A percentile compares a stretch with the other conserved stretches of the same genome.
phyloP scores from a whole-genome alignment of 2,797 vertebrate genomes.

The Pterois miles region DNA sequence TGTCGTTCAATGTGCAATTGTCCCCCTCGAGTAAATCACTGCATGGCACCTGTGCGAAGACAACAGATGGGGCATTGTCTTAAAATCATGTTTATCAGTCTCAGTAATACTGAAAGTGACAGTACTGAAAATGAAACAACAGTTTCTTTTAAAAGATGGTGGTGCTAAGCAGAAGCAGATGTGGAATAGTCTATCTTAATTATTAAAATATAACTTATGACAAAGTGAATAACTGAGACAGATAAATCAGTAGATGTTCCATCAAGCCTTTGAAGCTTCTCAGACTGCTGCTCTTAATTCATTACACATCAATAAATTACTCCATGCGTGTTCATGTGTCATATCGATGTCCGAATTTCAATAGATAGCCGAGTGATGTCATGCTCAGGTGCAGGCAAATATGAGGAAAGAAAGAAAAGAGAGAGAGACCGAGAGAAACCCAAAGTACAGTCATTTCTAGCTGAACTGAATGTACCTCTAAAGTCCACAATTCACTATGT shows the following conservation, averaged over 20 bases:
- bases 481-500: slow-evolving; percentile 7
- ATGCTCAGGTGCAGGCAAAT: slow-evolving; percentile 30
- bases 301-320: slow-evolving; percentile 51
- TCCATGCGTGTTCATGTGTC: slow-evolving; percentile 23
- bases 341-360: slow-evolving; percentile 40
- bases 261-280: slow-evolving; percentile 19
- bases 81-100: slow-evolving; percentile 10
- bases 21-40: slow-evolving; percentile 12
- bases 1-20: neutral
- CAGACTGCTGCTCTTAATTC: slow-evolving; percentile 37
- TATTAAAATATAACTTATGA: neutral
- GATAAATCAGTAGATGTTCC: neutral
- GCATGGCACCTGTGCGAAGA: slow-evolving; percentile 8
- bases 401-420: neutral
- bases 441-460: slow-evolving; percentile 4
- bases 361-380: slow-evolving; percentile 27
- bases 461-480: slow-evolving; percentile 17
- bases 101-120: slow-evolving; percentile 10
- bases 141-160: slow-evolving; percentile 7
- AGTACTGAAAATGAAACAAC: slow-evolving; percentile 8
- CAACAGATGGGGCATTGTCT: slow-evolving; percentile 33
- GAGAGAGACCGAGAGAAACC: neutral
- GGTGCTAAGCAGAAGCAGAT: slow-evolving; percentile 16
- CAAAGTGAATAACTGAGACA: neutral
- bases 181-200: neutral